A percentile compares a stretch with the other conserved stretches of the same genome.
Conservation (phyloP, 2,888 invertebrate species). For the Eudemis profundana region DNA sequence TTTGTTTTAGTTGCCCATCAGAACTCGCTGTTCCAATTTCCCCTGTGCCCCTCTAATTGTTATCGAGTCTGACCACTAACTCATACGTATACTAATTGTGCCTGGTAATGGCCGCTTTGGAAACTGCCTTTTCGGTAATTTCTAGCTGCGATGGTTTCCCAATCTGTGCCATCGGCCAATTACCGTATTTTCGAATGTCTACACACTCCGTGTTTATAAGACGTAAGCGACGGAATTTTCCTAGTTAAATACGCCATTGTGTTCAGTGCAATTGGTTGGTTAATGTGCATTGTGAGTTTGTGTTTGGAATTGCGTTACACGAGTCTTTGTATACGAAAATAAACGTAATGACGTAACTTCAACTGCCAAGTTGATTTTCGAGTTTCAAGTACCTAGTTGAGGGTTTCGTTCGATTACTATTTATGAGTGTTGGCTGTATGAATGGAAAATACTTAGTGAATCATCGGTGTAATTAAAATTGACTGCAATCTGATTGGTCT, state of each 20-base stretch:
- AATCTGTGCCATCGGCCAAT: constrained; percentile 42
- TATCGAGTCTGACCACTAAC: constrained; percentile 61
- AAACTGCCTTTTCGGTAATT: constrained; percentile 43
- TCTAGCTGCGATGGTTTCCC: constrained; percentile 36
- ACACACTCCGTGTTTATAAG: background rate
- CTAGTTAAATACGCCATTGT: background rate
- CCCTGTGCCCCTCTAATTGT: constrained; percentile 55
- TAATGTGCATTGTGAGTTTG: constrained; percentile 21
- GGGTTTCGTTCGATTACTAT: too few relatives aligned
- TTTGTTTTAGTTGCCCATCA: background rate
- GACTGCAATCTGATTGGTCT: too few relatives aligned
- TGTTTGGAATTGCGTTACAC: constrained; percentile 19
- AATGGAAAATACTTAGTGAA: too few relatives aligned
- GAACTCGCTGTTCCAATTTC: constrained; percentile 2
- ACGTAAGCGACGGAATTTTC: background rate
- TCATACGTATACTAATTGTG: constrained; percentile 56
- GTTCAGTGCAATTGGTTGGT: background rate
- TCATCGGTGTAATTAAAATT: too few relatives aligned
- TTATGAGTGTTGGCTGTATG: too few relatives aligned
- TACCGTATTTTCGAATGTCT: constrained; percentile 30
- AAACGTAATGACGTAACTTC: background rate
- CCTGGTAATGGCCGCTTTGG: constrained; percentile 48
- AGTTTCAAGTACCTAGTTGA: background rate
- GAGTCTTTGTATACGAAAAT: background rate
- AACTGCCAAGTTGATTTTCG: background rate